A percentile compares a stretch with the other conserved stretches of the same genome.
phyloP scores from a whole-genome alignment of 1,140 invertebrate species.

The Zaprionus capensis region DNA sequence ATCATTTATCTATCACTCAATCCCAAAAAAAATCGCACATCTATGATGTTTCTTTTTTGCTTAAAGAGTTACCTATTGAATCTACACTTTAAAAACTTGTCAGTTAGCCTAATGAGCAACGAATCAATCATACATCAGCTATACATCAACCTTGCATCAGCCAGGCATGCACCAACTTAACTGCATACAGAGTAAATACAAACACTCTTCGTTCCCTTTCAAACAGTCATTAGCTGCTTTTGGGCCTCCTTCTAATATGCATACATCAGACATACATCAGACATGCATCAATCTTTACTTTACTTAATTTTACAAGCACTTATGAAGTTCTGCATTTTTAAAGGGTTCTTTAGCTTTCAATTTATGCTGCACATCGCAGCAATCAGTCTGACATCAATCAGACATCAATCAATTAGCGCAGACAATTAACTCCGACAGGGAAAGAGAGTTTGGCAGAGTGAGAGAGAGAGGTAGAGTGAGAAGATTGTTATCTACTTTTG shows the following conservation, averaged over 20 bases:
- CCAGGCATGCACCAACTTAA: not conserved
- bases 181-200: not conserved
- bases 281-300: not conserved
- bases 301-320: not conserved
- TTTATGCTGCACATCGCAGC: not conserved
- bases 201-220: not conserved
- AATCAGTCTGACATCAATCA: slow-evolving; percentile 8
- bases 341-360: not conserved
- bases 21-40: too few relatives aligned
- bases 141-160: not conserved
- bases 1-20: not conserved
- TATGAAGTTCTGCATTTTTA: not conserved
- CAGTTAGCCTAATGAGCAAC: not conserved
- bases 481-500: not conserved
- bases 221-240: not conserved
- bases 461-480: not conserved
- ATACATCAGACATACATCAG: not conserved
- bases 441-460: not conserved
- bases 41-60: too few relatives aligned
- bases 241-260: not conserved
- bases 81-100: not conserved
- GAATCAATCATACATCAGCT: not conserved
- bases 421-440: not conserved
- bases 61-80: not conserved
- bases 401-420: slow-evolving; percentile 3